Base-by-base conservation (phyloP, 2,888 invertebrate species). In the Platycnemis pennipes region DNA sequence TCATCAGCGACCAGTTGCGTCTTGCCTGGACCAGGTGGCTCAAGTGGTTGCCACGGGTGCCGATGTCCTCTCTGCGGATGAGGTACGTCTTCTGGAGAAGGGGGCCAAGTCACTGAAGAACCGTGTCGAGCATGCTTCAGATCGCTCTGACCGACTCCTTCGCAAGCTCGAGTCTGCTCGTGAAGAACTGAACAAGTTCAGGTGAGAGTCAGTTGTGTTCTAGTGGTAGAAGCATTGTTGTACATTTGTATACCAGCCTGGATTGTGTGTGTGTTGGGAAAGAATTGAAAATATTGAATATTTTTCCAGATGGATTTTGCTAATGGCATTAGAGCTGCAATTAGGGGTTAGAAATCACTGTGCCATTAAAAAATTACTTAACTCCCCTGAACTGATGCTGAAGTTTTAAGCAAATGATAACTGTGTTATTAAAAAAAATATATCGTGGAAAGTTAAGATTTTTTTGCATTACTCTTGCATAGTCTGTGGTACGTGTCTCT, bases 61-160 rank as follows among this genome's bases (percentile, higher is more conserved):
- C 56, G 99, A 99, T 95, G 98, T 99, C n/a, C 97, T 99, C 11
- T 99, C 99, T 7, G 98, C 98, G 95, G 99, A 99, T 95, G 99
- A 99, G 97, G 98, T 99, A 63, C 98, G 98, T 56, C 98, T 98
- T 45, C 97, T 99, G 95, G 99, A 99, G 96, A 98, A 98, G 95
- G 98, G 98, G 95, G 98, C 98, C 26, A 98, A 98, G 77, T 98
- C 98, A 95, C 97, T 99, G 95, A 98, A 98, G 95, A 98, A 98
- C 56, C 97, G 99, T 77, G 98, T 98, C 95, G 99, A 99, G 96
- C 98, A 98, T 96, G 98, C 98, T n/a, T 97, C 97, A 0, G 98
- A 98, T 96, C 98, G 98, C 95, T 98, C 98, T 46, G 98, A 98
- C 95, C 98, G 98, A 96, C 97, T 99, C 96, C 96, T 99, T 95